Conservation (phyloP, 2,888 invertebrate species). For the Schizotus pectinicornis region DNA sequence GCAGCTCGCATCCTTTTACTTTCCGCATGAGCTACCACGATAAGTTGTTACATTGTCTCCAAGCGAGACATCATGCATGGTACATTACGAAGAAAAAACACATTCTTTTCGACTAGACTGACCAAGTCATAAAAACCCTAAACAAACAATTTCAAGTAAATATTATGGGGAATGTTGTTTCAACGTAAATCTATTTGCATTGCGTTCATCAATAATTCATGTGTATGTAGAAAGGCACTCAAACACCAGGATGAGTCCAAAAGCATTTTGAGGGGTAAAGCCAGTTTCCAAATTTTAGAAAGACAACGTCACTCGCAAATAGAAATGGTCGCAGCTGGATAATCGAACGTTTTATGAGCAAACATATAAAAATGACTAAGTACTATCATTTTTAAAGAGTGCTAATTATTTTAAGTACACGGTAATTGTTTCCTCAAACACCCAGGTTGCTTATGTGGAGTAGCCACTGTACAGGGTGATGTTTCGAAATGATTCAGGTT, state of each 20-base stretch:
- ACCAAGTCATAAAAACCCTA: constrained; percentile 32
- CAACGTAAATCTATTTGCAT: constrained; percentile 36
- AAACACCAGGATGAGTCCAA: too few relatives aligned
- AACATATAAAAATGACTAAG: constrained; percentile 31
- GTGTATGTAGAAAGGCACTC: constrained; percentile 21
- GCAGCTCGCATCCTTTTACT: constrained; percentile 23
- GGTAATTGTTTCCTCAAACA: constrained; percentile 27
- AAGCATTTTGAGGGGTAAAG: too few relatives aligned
- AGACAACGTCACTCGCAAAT: too few relatives aligned
- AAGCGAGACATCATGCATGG: too few relatives aligned
- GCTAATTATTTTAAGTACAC: constrained; percentile 33
- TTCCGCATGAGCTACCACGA: constrained; percentile 14
- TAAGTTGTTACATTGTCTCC: constrained; percentile 10
- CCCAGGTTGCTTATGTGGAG: constrained; percentile 14
- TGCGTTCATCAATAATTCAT: constrained; percentile 41
- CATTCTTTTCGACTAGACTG: constrained; percentile 18
- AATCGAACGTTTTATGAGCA: constrained; percentile 21
- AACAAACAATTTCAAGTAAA: constrained; percentile 34
- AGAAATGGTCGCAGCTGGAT: too few relatives aligned
- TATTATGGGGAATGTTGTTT: constrained; percentile 36
- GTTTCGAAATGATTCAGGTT: not conserved
- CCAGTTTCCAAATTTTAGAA: too few relatives aligned
- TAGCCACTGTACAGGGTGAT: constrained; percentile 5
- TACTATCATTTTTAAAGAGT: constrained; percentile 33
- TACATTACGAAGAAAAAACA: constrained; percentile 8